Evolutionary conservation across 1,140 invertebrate genomes (phyloP), one percentile per base, ranked within the genome.

Genomic region (Aphelenchoides fujianensis): DNA sequence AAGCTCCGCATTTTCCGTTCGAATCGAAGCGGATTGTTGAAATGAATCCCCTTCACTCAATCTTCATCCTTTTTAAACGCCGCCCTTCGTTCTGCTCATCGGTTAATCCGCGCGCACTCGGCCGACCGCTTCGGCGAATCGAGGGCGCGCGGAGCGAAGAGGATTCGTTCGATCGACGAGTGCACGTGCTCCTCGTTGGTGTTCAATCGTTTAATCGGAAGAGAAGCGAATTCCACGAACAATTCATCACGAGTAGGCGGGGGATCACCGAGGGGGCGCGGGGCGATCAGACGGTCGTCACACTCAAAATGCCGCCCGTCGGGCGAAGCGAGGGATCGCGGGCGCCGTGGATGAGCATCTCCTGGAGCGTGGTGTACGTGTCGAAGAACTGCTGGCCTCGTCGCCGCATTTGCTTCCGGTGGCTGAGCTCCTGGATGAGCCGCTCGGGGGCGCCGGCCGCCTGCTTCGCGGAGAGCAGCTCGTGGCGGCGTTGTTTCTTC

Each of bases 401-500:
- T 70, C 84, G 85, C 68, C 85, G 85, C 74, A 85, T 85, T 86
- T 87, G 87, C 79, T 88, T 88, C 64, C 84, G 81, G 53, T 87
- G 85, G 74, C 86, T 86, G 2, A 88, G 75, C 78, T 87, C 85
- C 7, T 87, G 77, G 75, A 88, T 86, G 23, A 74, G 52, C 61
- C 71, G 73, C 34, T 81, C 79, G 16, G 52, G 79, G 41, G 82
- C 73, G 74, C 85, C 74, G 34, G 80, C 53, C 71, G 85, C 84
- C 61, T 85, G 82, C 63, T 83, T 82, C 32, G 74, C 75, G 19
- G 66, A 48, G 0, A 73, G 34, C 23, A 75, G 31, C 61, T 81
- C 63, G 71, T 89, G 87, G 57, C 86, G 86, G 23, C 87, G 85
- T 74, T 89, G 88, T 64, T 90, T 89, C 2, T 89, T 86, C 77